Percentiles rank a stretch among this genome's conserved stretches.
Conservation (phyloP, 2,888 invertebrate genomes). For the Nematopogon swammerdamellus region DNA sequence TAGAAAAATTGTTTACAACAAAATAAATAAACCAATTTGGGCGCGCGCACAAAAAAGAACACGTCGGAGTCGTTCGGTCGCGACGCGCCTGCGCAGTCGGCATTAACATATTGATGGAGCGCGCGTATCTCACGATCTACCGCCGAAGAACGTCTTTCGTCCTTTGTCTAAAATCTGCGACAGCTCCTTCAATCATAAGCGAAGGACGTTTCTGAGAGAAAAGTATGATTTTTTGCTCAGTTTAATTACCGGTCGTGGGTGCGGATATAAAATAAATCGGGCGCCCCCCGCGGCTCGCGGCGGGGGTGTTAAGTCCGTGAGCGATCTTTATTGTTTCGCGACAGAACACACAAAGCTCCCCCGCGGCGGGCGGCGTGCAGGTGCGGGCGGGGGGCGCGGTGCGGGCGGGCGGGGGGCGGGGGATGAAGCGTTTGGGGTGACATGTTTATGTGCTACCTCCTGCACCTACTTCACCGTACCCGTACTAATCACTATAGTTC, state of each 20-base stretch:
- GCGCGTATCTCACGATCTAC: constrained; percentile 20
- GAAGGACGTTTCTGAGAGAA: no score
- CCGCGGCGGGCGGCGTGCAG: not conserved
- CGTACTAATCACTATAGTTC: no score
- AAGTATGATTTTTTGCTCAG: not conserved
- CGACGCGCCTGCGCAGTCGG: constrained; percentile 24
- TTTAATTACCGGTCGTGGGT: not conserved
- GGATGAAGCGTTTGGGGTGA: not conserved
- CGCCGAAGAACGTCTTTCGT: constrained; percentile 44
- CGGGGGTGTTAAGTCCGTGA: not conserved
- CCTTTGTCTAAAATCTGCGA: constrained; percentile 55
- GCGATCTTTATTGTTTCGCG: not conserved
- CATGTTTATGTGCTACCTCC: not conserved
- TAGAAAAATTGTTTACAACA: constrained; percentile 41
- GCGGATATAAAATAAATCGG: constrained; percentile 1
- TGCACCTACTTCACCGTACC: not conserved
- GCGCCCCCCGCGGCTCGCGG: not conserved
- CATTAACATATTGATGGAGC: constrained; percentile 48
- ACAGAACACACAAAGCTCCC: not conserved
- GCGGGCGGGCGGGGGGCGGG: no score
- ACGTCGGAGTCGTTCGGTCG: constrained; percentile 20
- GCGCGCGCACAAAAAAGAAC: constrained; percentile 37
- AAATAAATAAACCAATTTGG: constrained; percentile 53
- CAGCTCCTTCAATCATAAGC: constrained; percentile 48
- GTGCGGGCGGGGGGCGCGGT: not conserved